These are phyloP conservation scores for Eurytoma californica DNA, from an alignment of 2,888 invertebrate genomes.

Conservation along the genomic window DNA sequence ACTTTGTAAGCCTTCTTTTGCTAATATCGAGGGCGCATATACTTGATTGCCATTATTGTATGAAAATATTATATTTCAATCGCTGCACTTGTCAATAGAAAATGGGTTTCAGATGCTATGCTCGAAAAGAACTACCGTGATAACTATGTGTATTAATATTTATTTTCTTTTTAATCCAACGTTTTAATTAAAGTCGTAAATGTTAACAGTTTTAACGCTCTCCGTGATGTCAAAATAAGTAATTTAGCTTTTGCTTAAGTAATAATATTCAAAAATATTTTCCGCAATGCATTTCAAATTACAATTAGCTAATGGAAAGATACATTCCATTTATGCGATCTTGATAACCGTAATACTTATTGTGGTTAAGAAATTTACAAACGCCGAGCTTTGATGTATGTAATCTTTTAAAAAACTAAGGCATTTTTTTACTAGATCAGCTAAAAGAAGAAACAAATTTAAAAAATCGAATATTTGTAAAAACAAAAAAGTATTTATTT, in stretches of 20 bases:
- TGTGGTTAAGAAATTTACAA: no score
- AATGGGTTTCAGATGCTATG: conserved; percentile 22
- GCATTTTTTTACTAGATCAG: background rate
- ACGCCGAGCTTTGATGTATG: background rate
- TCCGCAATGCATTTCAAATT: conserved; percentile 43
- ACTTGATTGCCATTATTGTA: conserved; percentile 43
- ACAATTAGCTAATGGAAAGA: conserved; percentile 10
- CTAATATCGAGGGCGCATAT: conserved; percentile 38
- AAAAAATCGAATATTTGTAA: no score
- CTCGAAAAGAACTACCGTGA: background rate
- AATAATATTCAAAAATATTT: background rate
- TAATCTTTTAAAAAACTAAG: background rate
- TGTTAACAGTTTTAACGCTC: background rate
- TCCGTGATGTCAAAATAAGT: no score
- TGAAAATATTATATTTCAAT: conserved; percentile 14
- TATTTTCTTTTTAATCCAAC: background rate
- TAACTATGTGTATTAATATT: background rate
- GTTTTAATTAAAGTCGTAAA: background rate
- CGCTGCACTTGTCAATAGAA: background rate
- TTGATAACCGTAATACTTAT: background rate
- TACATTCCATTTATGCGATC: conserved; percentile 36
- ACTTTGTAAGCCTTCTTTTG: background rate
- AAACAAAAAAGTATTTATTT: no score
- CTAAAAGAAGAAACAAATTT: no score
- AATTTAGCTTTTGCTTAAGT: background rate